Conservation (phyloP, 2,797 vertebrate genomes). For the Crocodylus rhombifer region DNA sequence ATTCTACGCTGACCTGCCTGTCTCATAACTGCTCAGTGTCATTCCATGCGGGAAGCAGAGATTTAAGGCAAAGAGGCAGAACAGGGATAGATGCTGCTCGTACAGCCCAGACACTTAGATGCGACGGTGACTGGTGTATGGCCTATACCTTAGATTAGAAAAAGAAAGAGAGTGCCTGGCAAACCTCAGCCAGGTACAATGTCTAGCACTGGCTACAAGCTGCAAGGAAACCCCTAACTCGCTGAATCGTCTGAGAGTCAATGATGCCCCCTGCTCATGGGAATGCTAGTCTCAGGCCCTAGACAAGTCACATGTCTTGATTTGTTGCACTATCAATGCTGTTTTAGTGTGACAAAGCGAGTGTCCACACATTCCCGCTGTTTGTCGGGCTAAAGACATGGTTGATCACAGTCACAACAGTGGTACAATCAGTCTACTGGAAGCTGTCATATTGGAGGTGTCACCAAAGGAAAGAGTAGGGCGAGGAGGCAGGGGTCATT, state of each 20-base stretch:
- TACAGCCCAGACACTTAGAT: neutral
- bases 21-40: neutral
- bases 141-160: neutral
- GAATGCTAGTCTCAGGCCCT: too few relatives aligned
- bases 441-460: neutral
- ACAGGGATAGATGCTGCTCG: neutral
- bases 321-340: too few relatives aligned
- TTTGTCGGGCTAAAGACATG: too few relatives aligned
- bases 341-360: neutral
- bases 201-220: neutral
- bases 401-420: too few relatives aligned
- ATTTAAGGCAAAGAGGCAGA: neutral
- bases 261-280: too few relatives aligned
- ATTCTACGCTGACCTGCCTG: neutral
- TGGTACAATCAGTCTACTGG: neutral
- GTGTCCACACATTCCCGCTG: neutral
- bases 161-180: neutral
- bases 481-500: neutral
- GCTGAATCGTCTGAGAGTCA: neutral
- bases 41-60: neutral
- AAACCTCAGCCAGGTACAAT: neutral
- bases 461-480: too few relatives aligned
- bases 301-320: too few relatives aligned
- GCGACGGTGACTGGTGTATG: accelerated
- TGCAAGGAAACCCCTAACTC: neutral